Evolutionary conservation across 2,888 invertebrate species (phyloP), one percentile per base, ranked within the genome.

Genomic region (Cabera pusaria): DNA sequence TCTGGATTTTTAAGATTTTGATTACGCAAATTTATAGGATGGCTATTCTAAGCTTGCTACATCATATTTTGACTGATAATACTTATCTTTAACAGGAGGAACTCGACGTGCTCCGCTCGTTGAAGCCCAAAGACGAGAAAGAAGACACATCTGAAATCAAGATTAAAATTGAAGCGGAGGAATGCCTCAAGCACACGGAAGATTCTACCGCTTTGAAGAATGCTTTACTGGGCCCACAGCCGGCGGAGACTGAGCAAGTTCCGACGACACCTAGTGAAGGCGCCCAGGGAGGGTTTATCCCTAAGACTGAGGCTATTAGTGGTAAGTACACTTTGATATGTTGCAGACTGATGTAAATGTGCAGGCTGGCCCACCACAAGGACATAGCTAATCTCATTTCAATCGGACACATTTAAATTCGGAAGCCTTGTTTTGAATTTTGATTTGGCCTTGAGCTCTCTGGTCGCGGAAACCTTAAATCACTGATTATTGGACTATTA

Each of bases 111-210:
- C 91, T 95, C 29, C 92, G 93, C 40, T 91, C 93, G 5, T 82
- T 94, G 12, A 93, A 91, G 58, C 91, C 91, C 0, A 94, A 93
- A 72, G 92, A 92, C 27, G 92, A 93, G 41, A 90, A 90, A 47
- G 90, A 91, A 2, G 90, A 79, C 3, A 34, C 59, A 0, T 11
- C 56, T 2, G 49, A 31, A 6, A 36, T 48, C 1, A 59, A 64
- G 10, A 45, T 64, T 1, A 82, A 71, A 54, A 71, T 81, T 8
- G 85, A 79, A 57, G 68, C 57, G 1, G 87, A 85, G 43, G 69
- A 71, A 0, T 71, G 74, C 12, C 47, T 83, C 23, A 85, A 82
- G 45, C 84, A 80, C 19, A 88, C 87, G 0, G 88, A 90, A 25
- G 89, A 90, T 45, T 84, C 87, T 0, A 85, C 84, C 0, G 87